Conservation (phyloP, 2,797 vertebrate species). For the Syndactyla subalaris region DNA sequence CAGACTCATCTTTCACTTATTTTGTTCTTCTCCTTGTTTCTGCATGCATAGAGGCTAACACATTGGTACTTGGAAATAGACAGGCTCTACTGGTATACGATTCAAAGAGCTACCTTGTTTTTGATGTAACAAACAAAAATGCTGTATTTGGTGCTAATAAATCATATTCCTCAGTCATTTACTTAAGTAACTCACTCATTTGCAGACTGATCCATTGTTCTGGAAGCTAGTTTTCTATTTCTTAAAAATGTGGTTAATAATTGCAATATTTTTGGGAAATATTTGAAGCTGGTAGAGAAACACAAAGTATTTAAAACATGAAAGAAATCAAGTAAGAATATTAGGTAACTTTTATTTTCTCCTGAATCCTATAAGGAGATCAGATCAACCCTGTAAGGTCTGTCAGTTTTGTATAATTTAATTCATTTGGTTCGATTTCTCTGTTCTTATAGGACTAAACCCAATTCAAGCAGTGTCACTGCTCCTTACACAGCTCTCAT, state of each 20-base stretch:
- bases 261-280: neutral
- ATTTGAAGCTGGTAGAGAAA: neutral
- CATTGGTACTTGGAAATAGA: neutral
- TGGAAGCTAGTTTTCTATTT: neutral
- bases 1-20: neutral
- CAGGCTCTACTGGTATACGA: neutral
- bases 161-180: neutral
- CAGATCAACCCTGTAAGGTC: neutral
- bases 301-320: neutral
- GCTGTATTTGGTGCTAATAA: neutral
- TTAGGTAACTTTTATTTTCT: neutral
- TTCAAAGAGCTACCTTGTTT: neutral
- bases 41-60: neutral
- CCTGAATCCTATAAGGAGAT: neutral
- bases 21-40: neutral
- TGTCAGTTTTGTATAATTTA: neutral
- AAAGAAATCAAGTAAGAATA: neutral
- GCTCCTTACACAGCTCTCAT: neutral
- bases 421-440: neutral
- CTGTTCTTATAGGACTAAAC: neutral
- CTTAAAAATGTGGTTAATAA: neutral
- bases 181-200: neutral
- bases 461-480: neutral
- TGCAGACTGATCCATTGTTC: neutral
- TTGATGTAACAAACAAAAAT: neutral